Evolutionary conservation across 2,888 invertebrate species (phyloP).

Genomic region (Acheta domesticus): DNA sequence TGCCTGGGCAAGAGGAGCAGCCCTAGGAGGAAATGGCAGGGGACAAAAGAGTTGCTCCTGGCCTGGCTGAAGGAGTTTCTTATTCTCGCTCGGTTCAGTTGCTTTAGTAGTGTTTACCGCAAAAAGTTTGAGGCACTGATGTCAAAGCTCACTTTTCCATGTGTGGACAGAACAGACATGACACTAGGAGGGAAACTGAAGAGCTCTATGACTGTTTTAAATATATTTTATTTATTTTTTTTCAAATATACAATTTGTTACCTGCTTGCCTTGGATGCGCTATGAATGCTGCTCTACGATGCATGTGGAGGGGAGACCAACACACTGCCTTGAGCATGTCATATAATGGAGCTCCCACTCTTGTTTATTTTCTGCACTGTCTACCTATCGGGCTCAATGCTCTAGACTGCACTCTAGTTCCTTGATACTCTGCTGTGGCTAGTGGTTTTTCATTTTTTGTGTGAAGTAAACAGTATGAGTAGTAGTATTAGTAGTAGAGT

Average conservation of each 20-base stretch:
- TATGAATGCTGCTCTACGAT: not conserved
- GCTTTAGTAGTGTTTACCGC: conserved; percentile 10
- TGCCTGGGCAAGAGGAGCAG: not conserved
- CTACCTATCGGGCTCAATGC: conserved; percentile 18
- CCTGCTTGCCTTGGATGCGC: not conserved
- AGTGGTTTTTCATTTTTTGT: not conserved
- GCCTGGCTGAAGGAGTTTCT: conserved; percentile 18
- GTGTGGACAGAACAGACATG: conserved; percentile 11
- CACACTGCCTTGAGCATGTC: not conserved
- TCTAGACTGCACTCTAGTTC: not conserved
- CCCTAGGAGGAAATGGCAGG: not conserved
- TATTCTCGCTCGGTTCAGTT: not conserved
- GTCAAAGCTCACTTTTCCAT: conserved; percentile 33
- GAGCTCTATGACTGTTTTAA: not conserved
- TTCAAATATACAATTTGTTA: not conserved
- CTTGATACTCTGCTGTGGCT: not conserved
- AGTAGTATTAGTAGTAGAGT: not conserved
- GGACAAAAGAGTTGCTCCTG: not conserved
- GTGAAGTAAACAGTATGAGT: conserved; percentile 6
- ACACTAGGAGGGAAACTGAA: not conserved
- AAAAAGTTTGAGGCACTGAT: conserved; percentile 30
- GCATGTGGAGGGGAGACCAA: not conserved
- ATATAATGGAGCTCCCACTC: not conserved
- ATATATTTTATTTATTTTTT: not conserved
- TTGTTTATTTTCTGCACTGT: not conserved